Evolutionary conservation across 1,140 invertebrate genomes (phyloP), one percentile per base, ranked within the genome.

Genomic region (Drosophila lowei): DNA sequence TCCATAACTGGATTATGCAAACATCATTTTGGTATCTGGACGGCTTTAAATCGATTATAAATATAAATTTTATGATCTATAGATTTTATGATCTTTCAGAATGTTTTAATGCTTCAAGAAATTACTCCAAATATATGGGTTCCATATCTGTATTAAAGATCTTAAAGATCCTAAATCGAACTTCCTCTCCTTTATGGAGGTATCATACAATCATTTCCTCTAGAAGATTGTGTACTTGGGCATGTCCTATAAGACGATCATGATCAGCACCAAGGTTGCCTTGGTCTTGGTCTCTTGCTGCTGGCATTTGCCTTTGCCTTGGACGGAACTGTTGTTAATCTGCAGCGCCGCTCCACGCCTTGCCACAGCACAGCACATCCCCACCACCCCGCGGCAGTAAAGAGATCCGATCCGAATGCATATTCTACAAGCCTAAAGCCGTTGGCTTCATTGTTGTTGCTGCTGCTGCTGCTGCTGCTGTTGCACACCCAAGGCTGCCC

Each of bases 281-380:
- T 13, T 38, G 11, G 9, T 38, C 34, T 38, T 34, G 30, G 9
- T 34, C 34, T 38, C 4, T 13, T 58, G 63, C 61, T 72, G 76
- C 56, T 80, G 78, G 74, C 73, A 68, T 72, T 83, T 83, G 73
- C 79, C 73, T 81, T 77, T 75, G 74, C 65, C 60, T 52, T 65
- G 44, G 16, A 3, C 53, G 16, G 57, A 49, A n/a, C 55, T 34
- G 18, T 18, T 53, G 49, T 16, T 28, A 25, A 53, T 68, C 47
- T 34, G 23, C 15, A n/a, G n/a, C n/a, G n/a, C n/a, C n/a, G n/a
- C n/a, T n/a, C n/a, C n/a, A n/a, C n/a, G n/a, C n/a, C n/a, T n/a
- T 48, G 25, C 58, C 3, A 1, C 34, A 4, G 9, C 8, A 9
- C 30, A 30, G 30, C 34, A 11, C 9, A 54, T 62, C 62, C 50